Evolutionary conservation across 2,888 invertebrate genomes (phyloP), one percentile per base, ranked within the genome.

Genomic region (Myathropa florea): DNA sequence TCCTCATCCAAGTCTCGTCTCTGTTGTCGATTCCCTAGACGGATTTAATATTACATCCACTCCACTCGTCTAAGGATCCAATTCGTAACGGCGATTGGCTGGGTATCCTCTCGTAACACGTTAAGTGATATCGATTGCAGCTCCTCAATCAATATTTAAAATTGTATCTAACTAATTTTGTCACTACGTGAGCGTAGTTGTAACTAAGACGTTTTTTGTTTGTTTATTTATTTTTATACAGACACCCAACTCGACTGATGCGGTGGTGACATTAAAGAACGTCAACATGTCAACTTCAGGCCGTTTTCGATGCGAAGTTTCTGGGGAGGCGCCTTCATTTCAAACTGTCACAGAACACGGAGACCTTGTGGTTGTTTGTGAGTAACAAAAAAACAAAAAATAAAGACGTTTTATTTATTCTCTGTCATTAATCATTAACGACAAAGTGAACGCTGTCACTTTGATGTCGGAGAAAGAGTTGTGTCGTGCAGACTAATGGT

Each of bases 301-400:
- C 68, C 92, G 94, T 83, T 95, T 95, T 92, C 94, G 95, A 87
- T 95, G 95, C 91, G 95, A 95, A 91, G 95, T 95, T 88, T 95
- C 95, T 76, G 95, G 95, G 55, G 95, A 96, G 91, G 95, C 95
- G 63, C 95, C 96, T 63, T 94, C 94, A 88, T 96, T 96, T 91
- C 94, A 95, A 91, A 95, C 95, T 73, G 95, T 95, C 89, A 94
- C 94, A 61, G 95, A 95, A 90, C 94, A 94, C 90, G 94, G 94
- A 88, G 94, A 95, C 90, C 95, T 95, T 95, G 93, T 93, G 89
- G 95, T 95, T 90, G 95, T 95, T 82, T 95, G 95, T 95, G 93
- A 95, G 95, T 94, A 91, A 30, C 65, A 53, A 75, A 68, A 78
- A 77, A 68, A 60, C 7, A 46, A 60, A 59, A 39, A 60, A 57